Evolutionary conservation across 2,888 invertebrate species (phyloP), one percentile per base, ranked within the genome.

Genomic region (Lamproptera curius): DNA sequence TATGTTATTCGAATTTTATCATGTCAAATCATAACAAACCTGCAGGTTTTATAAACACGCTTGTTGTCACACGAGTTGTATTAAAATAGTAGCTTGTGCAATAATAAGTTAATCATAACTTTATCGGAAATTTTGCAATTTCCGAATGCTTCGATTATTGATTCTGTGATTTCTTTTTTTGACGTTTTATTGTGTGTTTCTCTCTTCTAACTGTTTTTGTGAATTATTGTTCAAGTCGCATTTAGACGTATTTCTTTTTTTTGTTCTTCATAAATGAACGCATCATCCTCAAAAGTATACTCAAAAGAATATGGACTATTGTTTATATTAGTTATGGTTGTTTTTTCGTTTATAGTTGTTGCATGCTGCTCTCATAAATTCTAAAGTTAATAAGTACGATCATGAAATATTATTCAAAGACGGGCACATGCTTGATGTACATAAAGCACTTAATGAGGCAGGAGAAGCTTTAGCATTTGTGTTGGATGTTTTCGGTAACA

Each of bases 381-480:
- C 46, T 45, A 48, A 48, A 42, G 51, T 43, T 47, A 51, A 47
- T 47, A 46, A 28, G 28, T 28, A 5, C 9, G 28, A 28, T 2
- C 9, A 49, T 36, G 49, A 52, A 42, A 52, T 52, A 46, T 49
- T 49, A 42, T 46, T 49, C 31, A 46, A 49, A 49, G 52, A 37
- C 3, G 20, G 11, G 20, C 37, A 37, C 43, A 42, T 48, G 35
- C 48, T 48, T 42, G 48, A 48, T 43, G 42, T 48, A 26, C 43
- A 43, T 43, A 43, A 48, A 39, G 28, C 36, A 36, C 23, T 37
- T 5, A 38, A 31, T 16, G 42, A 42, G 17, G 1, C 34, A 20
- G 42, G 42, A 34, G 42, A 34, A 42, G 34, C n/a, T n/a, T n/a
- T n/a, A n/a, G n/a, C n/a, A n/a, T n/a, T n/a, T n/a, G n/a, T n/a